Conservation (phyloP, 2,888 invertebrate species). For the Chirona hameri region DNA sequence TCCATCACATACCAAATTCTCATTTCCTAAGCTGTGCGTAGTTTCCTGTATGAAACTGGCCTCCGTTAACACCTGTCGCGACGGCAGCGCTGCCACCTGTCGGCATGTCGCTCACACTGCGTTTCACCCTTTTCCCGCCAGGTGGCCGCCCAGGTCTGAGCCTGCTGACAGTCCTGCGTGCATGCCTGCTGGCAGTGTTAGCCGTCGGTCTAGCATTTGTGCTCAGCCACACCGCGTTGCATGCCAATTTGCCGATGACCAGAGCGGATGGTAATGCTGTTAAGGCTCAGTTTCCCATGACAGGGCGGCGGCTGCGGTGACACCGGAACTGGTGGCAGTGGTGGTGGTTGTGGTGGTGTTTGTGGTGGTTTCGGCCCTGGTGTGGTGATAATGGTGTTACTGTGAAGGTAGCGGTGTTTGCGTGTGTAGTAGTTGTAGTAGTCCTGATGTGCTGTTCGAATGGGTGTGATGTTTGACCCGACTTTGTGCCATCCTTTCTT, state of each 20-base stretch:
- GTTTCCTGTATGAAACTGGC: too few relatives aligned
- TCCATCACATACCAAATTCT: too few relatives aligned
- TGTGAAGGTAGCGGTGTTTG: too few relatives aligned
- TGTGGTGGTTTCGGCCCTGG: background rate
- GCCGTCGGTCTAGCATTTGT: background rate
- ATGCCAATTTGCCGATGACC: background rate
- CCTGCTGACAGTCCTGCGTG: background rate
- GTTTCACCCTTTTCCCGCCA: background rate
- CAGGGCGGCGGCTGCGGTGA: background rate
- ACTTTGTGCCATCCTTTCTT: too few relatives aligned
- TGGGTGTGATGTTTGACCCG: too few relatives aligned
- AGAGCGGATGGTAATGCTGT: background rate
- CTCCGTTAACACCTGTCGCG: background rate
- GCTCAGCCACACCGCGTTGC: background rate
- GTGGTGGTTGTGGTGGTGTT: background rate
- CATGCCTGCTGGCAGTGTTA: slow-evolving; percentile 6
- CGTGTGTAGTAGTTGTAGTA: too few relatives aligned
- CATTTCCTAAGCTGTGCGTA: too few relatives aligned
- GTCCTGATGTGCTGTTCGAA: too few relatives aligned
- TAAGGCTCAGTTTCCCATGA: too few relatives aligned
- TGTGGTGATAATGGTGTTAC: background rate
- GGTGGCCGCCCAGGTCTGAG: background rate
- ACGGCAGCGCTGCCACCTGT: background rate
- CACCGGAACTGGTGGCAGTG: background rate
- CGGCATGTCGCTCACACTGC: background rate